A percentile compares a stretch with the other conserved stretches of the same genome.
These are phyloP conservation scores for Drosophila hamatofila DNA, from an alignment of 2,888 invertebrate species.

Conservation along the genomic window DNA sequence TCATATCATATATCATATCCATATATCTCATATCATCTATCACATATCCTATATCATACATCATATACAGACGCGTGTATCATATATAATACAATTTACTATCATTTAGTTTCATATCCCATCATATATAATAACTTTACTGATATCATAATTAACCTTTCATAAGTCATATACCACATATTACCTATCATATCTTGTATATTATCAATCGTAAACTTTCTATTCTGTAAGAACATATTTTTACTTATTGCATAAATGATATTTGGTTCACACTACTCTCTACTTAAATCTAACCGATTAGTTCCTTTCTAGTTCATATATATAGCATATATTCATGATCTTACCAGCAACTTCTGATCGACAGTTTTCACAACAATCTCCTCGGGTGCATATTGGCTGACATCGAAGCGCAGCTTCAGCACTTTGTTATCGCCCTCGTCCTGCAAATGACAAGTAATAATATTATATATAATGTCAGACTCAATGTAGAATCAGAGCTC, in stretches of 20 bases:
- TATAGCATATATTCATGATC: slow-evolving; percentile 74
- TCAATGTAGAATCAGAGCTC: background rate
- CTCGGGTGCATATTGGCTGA: slow-evolving; percentile 98
- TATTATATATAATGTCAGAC: background rate
- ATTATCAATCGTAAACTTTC: background rate
- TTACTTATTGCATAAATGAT: background rate
- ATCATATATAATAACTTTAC: background rate
- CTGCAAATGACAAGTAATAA: slow-evolving; percentile 86
- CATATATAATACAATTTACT: background rate
- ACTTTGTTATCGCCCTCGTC: slow-evolving; percentile 97
- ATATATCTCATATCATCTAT: background rate
- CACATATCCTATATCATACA: background rate
- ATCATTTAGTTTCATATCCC: background rate
- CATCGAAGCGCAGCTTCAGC: slow-evolving; percentile 97
- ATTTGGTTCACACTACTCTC: background rate
- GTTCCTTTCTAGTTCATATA: background rate
- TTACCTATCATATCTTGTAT: background rate
- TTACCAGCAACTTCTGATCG: slow-evolving; percentile 97
- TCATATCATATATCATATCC: background rate
- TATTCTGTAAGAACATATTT: background rate
- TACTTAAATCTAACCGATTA: background rate
- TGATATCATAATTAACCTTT: background rate
- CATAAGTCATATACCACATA: background rate
- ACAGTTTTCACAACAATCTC: slow-evolving; percentile 99
- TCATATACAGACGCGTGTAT: no score